Evolutionary conservation across 1,140 invertebrate genomes (phyloP), one percentile per base, ranked within the genome.

Genomic region (Paraescarpia echinospica): DNA sequence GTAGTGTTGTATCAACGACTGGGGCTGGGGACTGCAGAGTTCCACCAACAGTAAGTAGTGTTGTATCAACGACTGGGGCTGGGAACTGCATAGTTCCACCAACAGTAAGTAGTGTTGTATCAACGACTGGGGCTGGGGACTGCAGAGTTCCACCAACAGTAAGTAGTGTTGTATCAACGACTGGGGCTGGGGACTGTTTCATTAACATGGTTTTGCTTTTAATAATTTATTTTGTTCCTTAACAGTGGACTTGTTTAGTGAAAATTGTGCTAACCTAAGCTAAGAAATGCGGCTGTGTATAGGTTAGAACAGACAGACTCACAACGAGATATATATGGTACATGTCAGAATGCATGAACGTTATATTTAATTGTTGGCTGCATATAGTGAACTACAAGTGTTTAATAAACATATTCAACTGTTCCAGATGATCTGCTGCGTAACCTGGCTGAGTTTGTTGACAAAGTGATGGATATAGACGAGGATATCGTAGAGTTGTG

Each of bases 91-190:
- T 22, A 95, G 95, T 93, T 95, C 95, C 22, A 95, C 95, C 90
- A 95, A 95, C 88, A 93, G 95, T 95, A 93, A 93, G 94, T 27
- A n/a, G n/a, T n/a, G n/a, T n/a, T n/a, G n/a, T n/a, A n/a, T n/a
- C n/a, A n/a, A n/a, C n/a, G n/a, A n/a, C n/a, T n/a, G n/a, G n/a
- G n/a, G n/a, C n/a, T n/a, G n/a, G n/a, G n/a, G n/a, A 59, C 93
- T 95, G 34, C 91, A 93, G 31, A 95, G 95, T 93, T 95, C 95
- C 22, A 95, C 95, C 90, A 95, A 95, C 88, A 93, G 95, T 95
- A 93, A 93, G 94, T 27, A n/a, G n/a, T n/a, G n/a, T n/a, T n/a
- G 33, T 35, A 8, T 89, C 89, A 89, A 18, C 2, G 4, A 89
- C n/a, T 33, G n/a, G 89, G 34, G 4, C 89, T 34, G 5, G 2